These are phyloP conservation scores for Nesogale talazaci DNA, from an alignment of 2,113 vertebrate genomes.

Conservation along the genomic window DNA sequence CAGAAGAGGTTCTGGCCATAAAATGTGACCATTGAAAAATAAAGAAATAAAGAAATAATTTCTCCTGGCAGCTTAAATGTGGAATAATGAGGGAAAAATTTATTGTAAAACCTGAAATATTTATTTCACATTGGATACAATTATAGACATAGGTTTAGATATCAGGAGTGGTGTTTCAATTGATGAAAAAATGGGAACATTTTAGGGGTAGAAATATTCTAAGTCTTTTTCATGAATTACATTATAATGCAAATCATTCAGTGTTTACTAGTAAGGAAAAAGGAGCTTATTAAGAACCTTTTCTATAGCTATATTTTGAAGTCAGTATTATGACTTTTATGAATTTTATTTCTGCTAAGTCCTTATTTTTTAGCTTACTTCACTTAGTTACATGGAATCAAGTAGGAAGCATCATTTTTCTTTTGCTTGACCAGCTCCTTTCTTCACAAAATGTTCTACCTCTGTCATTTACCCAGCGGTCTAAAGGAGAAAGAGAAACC, in stretches of 20 bases:
- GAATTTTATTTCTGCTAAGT: background rate
- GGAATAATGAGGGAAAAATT: background rate
- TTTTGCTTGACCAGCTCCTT: background rate
- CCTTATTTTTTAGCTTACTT: background rate
- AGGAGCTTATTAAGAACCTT: background rate
- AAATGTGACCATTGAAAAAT: too few relatives aligned
- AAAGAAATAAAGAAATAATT: background rate
- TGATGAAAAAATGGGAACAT: background rate
- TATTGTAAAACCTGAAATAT: background rate
- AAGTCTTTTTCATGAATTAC: background rate
- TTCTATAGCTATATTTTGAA: background rate
- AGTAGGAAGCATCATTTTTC: background rate
- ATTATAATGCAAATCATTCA: background rate
- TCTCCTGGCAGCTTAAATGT: background rate
- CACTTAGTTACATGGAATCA: background rate
- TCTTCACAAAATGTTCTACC: background rate
- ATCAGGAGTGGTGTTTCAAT: background rate
- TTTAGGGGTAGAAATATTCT: background rate
- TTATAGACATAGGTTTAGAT: background rate
- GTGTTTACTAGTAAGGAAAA: background rate
- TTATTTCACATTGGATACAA: background rate
- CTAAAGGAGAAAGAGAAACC: background rate
- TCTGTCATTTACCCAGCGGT: background rate
- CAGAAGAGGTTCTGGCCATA: too few relatives aligned
- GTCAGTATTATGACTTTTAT: background rate